phyloP scores from a whole-genome alignment of 2,797 vertebrate genomes.

The Podarcis siculus region DNA sequence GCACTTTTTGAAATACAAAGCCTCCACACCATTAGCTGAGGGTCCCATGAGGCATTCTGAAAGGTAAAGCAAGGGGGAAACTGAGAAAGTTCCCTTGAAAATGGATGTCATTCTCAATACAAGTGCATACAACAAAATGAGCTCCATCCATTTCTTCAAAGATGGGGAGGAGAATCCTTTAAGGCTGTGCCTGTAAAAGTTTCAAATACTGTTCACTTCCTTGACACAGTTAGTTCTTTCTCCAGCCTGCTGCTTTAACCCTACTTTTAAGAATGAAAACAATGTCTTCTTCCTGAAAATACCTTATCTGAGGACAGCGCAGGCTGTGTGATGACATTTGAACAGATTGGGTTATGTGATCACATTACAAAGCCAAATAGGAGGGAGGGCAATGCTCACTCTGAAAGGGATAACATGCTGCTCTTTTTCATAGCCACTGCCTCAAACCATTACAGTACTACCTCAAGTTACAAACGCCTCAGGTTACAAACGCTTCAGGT shows the following conservation, averaged over 20 bases:
- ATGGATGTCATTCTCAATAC: not conserved
- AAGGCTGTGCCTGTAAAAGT: not conserved
- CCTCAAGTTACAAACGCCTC: too few relatives aligned
- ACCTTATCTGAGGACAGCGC: too few relatives aligned
- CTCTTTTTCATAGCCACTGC: too few relatives aligned
- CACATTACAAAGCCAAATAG: too few relatives aligned
- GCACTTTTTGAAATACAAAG: not conserved
- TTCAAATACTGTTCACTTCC: not conserved
- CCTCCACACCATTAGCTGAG: not conserved
- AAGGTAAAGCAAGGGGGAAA: not conserved
- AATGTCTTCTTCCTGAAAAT: not conserved
- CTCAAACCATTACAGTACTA: too few relatives aligned
- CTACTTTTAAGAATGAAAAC: not conserved
- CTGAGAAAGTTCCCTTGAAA: not conserved
- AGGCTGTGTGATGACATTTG: too few relatives aligned
- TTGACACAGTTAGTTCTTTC: not conserved
- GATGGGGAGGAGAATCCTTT: not conserved
- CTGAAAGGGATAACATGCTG: too few relatives aligned
- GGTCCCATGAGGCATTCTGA: not conserved
- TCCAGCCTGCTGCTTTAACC: not conserved
- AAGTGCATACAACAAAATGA: not conserved
- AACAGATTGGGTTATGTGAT: too few relatives aligned
- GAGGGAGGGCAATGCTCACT: too few relatives aligned
- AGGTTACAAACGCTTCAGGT: too few relatives aligned
- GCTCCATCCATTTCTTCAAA: not conserved